Conservation (phyloP, 2,888 invertebrate species). For the Melanchra persicariae region DNA sequence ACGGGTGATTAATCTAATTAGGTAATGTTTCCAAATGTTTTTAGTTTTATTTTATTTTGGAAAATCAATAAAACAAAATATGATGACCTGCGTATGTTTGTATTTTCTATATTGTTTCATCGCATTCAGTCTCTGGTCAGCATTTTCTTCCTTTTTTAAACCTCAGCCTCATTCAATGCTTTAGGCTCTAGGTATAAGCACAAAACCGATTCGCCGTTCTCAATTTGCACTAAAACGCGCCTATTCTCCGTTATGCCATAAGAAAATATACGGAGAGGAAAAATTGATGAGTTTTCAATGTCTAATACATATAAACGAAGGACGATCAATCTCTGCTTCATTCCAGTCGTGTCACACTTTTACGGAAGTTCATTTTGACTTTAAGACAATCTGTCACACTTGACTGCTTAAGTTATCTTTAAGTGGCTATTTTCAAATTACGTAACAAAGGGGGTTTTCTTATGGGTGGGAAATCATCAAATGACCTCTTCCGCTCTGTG, state of each 20-base stretch:
- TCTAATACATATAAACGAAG: constrained; percentile 66
- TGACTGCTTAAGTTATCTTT: constrained; percentile 18
- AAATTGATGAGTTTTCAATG: constrained; percentile 73
- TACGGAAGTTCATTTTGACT: constrained; percentile 32
- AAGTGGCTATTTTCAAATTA: constrained; percentile 1
- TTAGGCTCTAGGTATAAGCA: constrained; percentile 18
- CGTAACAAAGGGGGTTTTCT: too few species aligned
- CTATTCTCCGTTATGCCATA: constrained; percentile 65
- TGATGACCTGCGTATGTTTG: too few species aligned
- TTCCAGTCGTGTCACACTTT: constrained; percentile 46
- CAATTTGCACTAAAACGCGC: constrained; percentile 76
- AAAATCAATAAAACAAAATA: too few species aligned
- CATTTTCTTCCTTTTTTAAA: not conserved
- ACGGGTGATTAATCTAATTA: too few species aligned
- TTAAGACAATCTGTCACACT: constrained; percentile 33
- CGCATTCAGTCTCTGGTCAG: not conserved
- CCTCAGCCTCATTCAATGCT: not conserved
- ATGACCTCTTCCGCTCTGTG: too few species aligned
- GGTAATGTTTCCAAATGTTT: too few species aligned
- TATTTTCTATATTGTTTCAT: not conserved
- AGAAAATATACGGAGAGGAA: constrained; percentile 72
- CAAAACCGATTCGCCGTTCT: constrained; percentile 65
- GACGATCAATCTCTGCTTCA: constrained; percentile 63
- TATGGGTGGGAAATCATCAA: too few species aligned
- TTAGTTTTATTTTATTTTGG: too few species aligned